Base-by-base conservation (phyloP, 37 sponge, comb jelly and placozoan genomes). In the Mnemiopsis leidyi region DNA sequence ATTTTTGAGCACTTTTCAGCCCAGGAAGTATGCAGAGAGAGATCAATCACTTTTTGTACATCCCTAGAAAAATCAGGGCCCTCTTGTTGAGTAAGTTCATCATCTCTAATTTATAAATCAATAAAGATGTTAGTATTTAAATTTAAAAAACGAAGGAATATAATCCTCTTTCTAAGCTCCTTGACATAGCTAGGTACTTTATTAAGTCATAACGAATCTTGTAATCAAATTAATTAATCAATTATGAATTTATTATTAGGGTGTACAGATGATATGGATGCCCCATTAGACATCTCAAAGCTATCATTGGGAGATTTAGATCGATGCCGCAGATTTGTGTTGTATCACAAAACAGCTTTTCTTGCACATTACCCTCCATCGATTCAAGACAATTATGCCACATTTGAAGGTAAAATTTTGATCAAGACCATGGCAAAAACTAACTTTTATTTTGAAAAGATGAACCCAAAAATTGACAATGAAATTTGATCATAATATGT, bases 341-440 rank as follows among this genome's bases (percentile, higher is more conserved):
- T 69, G 2, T 69, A 69, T 69, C 73, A 69, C 73, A 69, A 25
- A 69, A 25, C 73, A 28, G 73, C 29, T 25, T 69, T 69, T 23
- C 24, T 18, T 69, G n/a, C 73, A 28, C 73, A 69, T 69, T 69
- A 69, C n/a, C 73, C 73, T n/a, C 73, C 73, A 69, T n/a, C 29
- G 2, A 3, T 21, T 3, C 7, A 20, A 25, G 73, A 69, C 24
- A 69, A 69, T 20, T n/a, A 69, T 23, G 73, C 7, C 21, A 69
- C 29, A 3, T 69, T 69, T 69, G 73, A 69, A 69, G 73, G 73
- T 69, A 69, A 48, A 48, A 48, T 5, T 48, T n/a, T n/a, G n/a
- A n/a, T n/a, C n/a, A n/a, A n/a, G n/a, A n/a, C n/a, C n/a, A n/a
- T n/a, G n/a, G n/a, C n/a, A n/a, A n/a, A n/a, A n/a, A n/a, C n/a